Base-by-base conservation (phyloP, 2,888 invertebrate species). In the Sarcophaga caerulescens region DNA sequence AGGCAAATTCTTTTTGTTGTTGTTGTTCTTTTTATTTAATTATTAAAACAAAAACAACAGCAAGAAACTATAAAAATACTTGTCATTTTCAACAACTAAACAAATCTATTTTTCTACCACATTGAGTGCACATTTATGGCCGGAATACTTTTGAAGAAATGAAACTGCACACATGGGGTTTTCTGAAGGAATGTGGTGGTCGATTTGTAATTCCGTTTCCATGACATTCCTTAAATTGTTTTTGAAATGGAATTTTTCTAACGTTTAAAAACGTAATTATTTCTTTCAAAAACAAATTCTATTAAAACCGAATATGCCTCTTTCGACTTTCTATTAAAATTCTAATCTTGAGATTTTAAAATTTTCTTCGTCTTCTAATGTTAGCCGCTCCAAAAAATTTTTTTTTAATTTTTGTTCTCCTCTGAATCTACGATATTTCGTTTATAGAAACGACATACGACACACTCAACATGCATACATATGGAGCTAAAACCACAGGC, bases 391-490 rank as follows among this genome's bases (percentile, higher is more conserved):
- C 8, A 52, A 71, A 75, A 84, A 70, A 81, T 81, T 78, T 69
- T 5, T 44, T 45, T 69, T 69, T 25, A 4, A 52, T 52, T 17
- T 52, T 52, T 47, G 4, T 25, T 10, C 10, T 35, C 35, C 10
- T 35, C 8, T 35, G 10, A 35, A 35, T 35, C 8, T 10, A 77
- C 76, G 59, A 70, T 70, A 65, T 81, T 81, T 81, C 65, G 78
- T 86, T 84, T 84, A 84, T 86, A 86, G 86, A 81, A 86, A 68
- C 84, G 81, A 86, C n/a, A n/a, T n/a, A n/a, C 81, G 81, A 81
- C 84, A 81, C 84, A 74, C 73, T 68, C 81, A 81, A 74, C 85
- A 85, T 81, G 74, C 78, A 4, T 17, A 52, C 52, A 10, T 35
- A 80, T 70, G 76, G 57, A 81, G 71, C 71, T 65, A 74, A 81